Evolutionary conservation across 37 sponge, comb jelly and placozoan species (phyloP), one percentile per base, ranked within the genome.

Genomic region (Ephydatia muelleri): DNA sequence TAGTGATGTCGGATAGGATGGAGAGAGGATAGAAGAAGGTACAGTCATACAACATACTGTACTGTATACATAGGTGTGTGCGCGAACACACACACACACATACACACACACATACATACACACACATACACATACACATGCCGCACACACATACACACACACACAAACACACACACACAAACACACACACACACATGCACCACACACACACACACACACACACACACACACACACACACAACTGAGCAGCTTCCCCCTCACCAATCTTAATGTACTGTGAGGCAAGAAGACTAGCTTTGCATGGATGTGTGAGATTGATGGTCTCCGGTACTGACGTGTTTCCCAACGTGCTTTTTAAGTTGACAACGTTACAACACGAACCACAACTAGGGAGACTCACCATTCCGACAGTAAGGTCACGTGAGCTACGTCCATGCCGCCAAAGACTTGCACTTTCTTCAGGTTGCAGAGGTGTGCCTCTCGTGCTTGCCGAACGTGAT

Each of bases 401-500:
- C 83, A 88, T 65, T 94, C 91, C 35, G 43, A 57, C 25, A 90
- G 67, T 39, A 82, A 39, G 34, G 64, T 75, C 68, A 87, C 49
- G 72, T 87, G 79, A 12, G 83, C 87, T 34, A 73, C 81, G 5
- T 87, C 82, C 86, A 96, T 71, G 0, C 97, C 97, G 49, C 91
- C 92, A 43, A 70, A 80, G 0, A 96, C 81, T 25, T 70, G 71
- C 40, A 96, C 48, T 30, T 87, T 90, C 66, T 75, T 88, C 35
- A 96, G 68, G 75, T 96, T 94, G 76, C 94, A 96, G 4, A 88
- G 91, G 70, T 96, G 97, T 76, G 82, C 70, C 85, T 86, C 73
- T 91, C 87, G 73, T 85, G 92, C 85, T 96, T 96, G 22, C 97
- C 97, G 89, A 96, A 93, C 12, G 78, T 75, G 33, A 94, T 87